Conservation (phyloP, 2,113 vertebrate genomes). For the Nematolebias whitei region DNA sequence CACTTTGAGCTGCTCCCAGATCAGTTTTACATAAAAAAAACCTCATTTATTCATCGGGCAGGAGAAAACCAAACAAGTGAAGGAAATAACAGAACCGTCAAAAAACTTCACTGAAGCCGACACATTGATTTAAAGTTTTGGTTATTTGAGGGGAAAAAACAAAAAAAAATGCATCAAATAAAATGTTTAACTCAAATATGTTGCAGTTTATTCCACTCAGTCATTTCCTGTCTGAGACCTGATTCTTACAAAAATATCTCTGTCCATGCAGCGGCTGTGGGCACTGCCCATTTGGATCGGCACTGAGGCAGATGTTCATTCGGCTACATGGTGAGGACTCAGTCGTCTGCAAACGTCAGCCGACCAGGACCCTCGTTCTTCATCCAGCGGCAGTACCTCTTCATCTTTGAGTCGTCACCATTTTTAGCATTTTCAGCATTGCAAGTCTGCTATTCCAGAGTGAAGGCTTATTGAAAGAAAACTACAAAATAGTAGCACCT, state of each 20-base stretch:
- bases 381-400: constrained; percentile 97
- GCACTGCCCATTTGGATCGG: constrained; percentile 22
- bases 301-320: constrained; percentile 40
- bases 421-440: too few relatives aligned
- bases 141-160: not conserved
- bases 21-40: constrained; percentile 11
- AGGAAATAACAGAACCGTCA: not conserved
- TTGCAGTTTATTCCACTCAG: not conserved
- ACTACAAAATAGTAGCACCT: too few relatives aligned
- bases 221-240: constrained; percentile 17
- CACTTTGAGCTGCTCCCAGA: constrained; percentile 7
- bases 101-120: not conserved
- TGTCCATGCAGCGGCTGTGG: constrained; percentile 18
- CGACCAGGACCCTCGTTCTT: constrained; percentile 94
- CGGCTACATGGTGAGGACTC: constrained; percentile 30
- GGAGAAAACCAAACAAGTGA: constrained; percentile 2
- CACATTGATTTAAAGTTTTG: not conserved
- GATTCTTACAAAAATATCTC: constrained; percentile 11
- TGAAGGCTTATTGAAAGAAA: too few relatives aligned
- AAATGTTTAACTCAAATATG: not conserved
- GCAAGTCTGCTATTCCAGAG: too few relatives aligned
- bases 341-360: constrained; percentile 92
- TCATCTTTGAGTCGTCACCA: constrained; percentile 94
- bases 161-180: not conserved
- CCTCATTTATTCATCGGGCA: constrained; percentile 3